These are phyloP conservation scores for Oconnorella tubifera DNA, from an alignment of 2,888 invertebrate species.

Conservation along the genomic window DNA sequence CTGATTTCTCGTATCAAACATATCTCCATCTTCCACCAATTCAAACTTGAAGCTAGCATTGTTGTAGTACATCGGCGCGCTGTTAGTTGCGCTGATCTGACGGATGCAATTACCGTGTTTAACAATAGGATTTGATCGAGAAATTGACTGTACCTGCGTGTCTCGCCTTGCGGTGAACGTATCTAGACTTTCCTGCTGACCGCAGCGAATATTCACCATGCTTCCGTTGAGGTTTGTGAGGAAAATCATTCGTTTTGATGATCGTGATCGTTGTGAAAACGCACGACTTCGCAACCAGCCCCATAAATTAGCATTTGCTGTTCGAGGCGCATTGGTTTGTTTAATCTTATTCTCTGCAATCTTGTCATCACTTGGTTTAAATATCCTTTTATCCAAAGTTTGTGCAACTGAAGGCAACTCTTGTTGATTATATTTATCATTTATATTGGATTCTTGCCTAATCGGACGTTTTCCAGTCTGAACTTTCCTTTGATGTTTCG, in stretches of 20 bases:
- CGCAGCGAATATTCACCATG: slow-evolving; percentile 33
- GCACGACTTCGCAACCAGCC: too few relatives aligned
- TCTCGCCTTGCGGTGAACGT: slow-evolving; percentile 19
- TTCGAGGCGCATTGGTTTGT: too few relatives aligned
- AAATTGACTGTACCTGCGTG: neutral
- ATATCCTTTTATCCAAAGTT: too few relatives aligned
- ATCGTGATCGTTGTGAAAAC: neutral
- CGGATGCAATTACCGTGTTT: neutral
- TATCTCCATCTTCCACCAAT: neutral
- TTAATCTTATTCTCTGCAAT: too few relatives aligned
- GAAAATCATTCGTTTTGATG: slow-evolving; percentile 18
- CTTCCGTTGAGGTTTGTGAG: slow-evolving; percentile 31
- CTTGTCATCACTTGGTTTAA: too few relatives aligned
- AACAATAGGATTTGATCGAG: neutral
- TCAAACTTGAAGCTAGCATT: neutral
- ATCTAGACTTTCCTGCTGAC: slow-evolving; percentile 15
- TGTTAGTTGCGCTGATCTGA: neutral
- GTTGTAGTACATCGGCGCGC: neutral
- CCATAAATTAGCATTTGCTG: too few relatives aligned
- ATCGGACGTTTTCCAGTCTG: too few relatives aligned
- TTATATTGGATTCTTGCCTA: too few relatives aligned
- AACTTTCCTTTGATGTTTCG: too few relatives aligned
- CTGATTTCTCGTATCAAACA: neutral
- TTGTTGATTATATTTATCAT: too few relatives aligned
- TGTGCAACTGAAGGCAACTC: too few relatives aligned